These are phyloP conservation scores for Cyprinodon variegatus DNA, from an alignment of 2,113 vertebrate species.

Conservation along the genomic window DNA sequence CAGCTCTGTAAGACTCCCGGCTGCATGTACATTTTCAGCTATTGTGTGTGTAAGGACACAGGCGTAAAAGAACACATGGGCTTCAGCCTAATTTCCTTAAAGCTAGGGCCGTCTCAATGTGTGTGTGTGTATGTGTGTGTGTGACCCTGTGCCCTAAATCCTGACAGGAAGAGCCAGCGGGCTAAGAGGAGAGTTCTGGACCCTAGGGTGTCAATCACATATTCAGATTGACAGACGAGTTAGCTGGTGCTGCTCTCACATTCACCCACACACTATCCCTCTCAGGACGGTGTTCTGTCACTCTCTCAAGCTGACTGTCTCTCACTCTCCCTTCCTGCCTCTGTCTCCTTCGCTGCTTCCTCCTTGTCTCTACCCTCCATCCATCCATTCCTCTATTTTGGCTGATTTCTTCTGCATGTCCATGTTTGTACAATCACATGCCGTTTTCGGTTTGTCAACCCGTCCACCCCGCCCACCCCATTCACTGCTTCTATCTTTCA, in stretches of 20 bases:
- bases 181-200: conserved; percentile 53
- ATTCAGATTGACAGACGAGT: conserved; percentile 73
- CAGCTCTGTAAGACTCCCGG: conserved; percentile 12
- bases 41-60: not conserved
- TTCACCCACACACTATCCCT: conserved; percentile 68
- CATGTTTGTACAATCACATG: conserved; percentile 51
- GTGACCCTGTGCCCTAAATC: conserved; percentile 64
- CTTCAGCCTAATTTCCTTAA: not conserved
- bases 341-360: conserved; percentile 35
- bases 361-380: conserved; percentile 17
- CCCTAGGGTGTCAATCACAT: conserved; percentile 71
- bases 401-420: conserved; percentile 24
- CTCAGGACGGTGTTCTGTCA: conserved; percentile 67
- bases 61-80: not conserved
- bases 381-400: conserved; percentile 2
- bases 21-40: not conserved
- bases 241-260: conserved; percentile 62
- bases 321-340: conserved; percentile 59
- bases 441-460: conserved; percentile 57
- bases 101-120: not conserved
- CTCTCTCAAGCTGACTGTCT: conserved; percentile 66
- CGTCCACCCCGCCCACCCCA: not conserved
- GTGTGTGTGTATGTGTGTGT: conserved; percentile 2
- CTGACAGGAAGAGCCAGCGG: conserved; percentile 64
- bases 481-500: conserved; percentile 25